These are phyloP conservation scores for Pseudochirops corinnae DNA, from an alignment of 2,797 vertebrate species.

Conservation along the genomic window DNA sequence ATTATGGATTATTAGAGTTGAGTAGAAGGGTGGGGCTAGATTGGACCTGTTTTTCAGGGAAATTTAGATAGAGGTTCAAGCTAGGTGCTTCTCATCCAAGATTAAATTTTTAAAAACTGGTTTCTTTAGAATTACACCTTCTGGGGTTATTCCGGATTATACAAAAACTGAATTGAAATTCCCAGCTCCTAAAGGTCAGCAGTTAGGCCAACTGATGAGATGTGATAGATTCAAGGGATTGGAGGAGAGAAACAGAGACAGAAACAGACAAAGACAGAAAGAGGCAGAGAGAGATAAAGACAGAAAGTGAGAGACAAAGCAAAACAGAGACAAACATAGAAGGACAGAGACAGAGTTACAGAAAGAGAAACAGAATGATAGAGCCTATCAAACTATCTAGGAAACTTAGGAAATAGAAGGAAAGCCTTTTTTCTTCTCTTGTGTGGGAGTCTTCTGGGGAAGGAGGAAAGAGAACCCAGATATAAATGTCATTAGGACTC, in stretches of 20 bases:
- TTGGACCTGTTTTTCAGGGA: not conserved
- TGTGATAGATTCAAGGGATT: not conserved
- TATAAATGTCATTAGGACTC: slow-evolving; percentile 84
- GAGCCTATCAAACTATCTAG: not conserved
- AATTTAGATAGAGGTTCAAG: not conserved
- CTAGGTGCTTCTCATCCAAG: slow-evolving; percentile 2
- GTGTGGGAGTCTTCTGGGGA: slow-evolving; percentile 60
- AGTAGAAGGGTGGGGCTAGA: not conserved
- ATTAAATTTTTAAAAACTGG: not conserved
- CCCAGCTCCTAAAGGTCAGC: not conserved
- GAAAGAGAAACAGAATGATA: not conserved
- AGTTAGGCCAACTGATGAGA: not conserved
- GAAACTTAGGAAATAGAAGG: slow-evolving; percentile 58
- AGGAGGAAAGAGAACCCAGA: slow-evolving; percentile 76
- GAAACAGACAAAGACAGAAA: not conserved
- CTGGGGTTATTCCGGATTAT: not conserved
- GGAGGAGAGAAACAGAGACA: not conserved
- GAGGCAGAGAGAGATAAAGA: not conserved
- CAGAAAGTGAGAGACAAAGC: not conserved
- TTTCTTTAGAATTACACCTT: not conserved
- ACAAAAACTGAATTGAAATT: not conserved
- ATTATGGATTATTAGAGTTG: not conserved
- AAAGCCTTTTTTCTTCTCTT: slow-evolving; percentile 8
- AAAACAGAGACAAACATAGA: not conserved
- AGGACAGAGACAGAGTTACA: not conserved